Evolutionary conservation across 2,888 invertebrate genomes (phyloP), one percentile per base, ranked within the genome.

Genomic region (Corythucha ciliata): DNA sequence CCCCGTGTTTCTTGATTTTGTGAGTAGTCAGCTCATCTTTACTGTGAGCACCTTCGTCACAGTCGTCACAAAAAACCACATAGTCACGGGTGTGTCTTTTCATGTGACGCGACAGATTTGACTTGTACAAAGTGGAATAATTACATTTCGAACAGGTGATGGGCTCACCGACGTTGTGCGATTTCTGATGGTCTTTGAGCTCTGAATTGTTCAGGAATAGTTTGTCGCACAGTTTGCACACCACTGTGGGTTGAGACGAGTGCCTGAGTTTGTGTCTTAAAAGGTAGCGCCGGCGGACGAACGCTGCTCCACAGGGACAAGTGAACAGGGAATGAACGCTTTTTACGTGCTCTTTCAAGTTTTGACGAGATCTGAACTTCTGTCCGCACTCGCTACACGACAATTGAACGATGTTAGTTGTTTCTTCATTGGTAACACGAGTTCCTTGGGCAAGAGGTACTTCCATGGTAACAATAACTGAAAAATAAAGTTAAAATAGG

Each of bases 51-150:
- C 67, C 67, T 39, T 69, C 68, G 7, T 64, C 62, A 49, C 69
- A 70, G 18, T 65, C 56, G 7, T 63, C 33, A 52, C 70, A 70
- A 26, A 63, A 63, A 25, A 65, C 63, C n/a, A 63, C 64, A 56
- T 72, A 76, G 16, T 72, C 72, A 7, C 73, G 71, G 0, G 73
- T 71, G 61, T 80, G 80, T n/a, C 76, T 68, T 2, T 73, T 68
- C 1, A 71, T 65, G 60, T 81, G 80, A 0, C 73, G 70, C 36
- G 74, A 76, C 53, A 80, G 63, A 6, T 62, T 61, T 21, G 63
- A 61, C 37, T 59, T 55, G 54, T 62, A 62, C 18, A 59, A 53
- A 16, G 63, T 60, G 57, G 78, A 76, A 53, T 76, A 76, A 40
- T 58, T 58, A 51, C 63, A 63, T 2, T 58, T 46, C 24, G 62